phyloP scores from a whole-genome alignment of 2,113 vertebrate species.

The Vimba vimba region DNA sequence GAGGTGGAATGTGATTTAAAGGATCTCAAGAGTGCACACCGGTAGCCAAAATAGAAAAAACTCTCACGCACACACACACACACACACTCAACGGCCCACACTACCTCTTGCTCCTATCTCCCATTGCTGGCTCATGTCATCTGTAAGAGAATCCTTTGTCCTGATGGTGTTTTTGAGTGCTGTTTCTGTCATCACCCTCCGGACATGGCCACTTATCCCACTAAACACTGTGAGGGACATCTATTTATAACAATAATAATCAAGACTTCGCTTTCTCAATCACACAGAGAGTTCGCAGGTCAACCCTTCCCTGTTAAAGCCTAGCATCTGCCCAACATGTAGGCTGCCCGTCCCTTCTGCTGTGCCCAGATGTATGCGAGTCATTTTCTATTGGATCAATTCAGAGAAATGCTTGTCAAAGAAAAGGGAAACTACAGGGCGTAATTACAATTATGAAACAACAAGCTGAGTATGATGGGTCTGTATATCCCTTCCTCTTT shows the following conservation, averaged over 20 bases:
- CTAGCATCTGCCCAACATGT: slow-evolving; percentile 1
- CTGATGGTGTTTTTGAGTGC: slow-evolving; percentile 61
- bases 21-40: not conserved
- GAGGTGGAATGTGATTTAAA: slow-evolving; percentile 29
- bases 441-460: slow-evolving; percentile 8
- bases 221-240: slow-evolving; percentile 39
- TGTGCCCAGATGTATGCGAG: slow-evolving; percentile 3
- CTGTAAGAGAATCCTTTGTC: slow-evolving; percentile 66
- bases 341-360: not conserved
- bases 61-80: slow-evolving; percentile 29
- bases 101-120: slow-evolving; percentile 43
- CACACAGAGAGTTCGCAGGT: slow-evolving; percentile 38
- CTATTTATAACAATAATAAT: slow-evolving; percentile 54
- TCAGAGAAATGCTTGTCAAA: not conserved
- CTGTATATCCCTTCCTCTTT: slow-evolving; percentile 48
- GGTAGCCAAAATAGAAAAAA: slow-evolving; percentile 41
- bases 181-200: slow-evolving; percentile 65
- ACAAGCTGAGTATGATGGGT: not conserved
- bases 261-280: slow-evolving; percentile 27
- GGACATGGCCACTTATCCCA: slow-evolving; percentile 54
- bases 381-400: slow-evolving; percentile 5
- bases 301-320: slow-evolving; percentile 4
- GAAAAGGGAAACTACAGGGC: not conserved
- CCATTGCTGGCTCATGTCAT: slow-evolving; percentile 45
- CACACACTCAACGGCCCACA: slow-evolving; percentile 44